Evolutionary conservation across 2,888 invertebrate species (phyloP).

Genomic region (Adineta ricciae): DNA sequence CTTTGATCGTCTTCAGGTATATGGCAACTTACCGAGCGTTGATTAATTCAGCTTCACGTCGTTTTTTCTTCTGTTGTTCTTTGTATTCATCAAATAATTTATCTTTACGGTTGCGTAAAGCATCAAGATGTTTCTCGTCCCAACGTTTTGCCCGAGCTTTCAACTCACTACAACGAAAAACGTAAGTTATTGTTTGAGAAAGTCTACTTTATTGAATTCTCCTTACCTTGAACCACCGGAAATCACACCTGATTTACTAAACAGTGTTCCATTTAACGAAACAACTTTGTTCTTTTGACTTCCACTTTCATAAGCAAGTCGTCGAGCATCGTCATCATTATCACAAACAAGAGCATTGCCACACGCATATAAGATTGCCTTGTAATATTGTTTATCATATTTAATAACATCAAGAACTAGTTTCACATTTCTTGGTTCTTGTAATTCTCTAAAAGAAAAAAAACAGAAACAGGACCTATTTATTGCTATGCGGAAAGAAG

Average conservation of each 20-base stretch:
- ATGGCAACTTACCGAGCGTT: constrained; percentile 66
- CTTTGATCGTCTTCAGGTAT: not conserved
- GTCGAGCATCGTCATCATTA: constrained; percentile 89
- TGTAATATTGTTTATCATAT: constrained; percentile 84
- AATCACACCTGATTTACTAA: constrained; percentile 96
- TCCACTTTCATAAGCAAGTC: constrained; percentile 60
- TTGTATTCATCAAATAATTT: constrained; percentile 82
- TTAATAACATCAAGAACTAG: constrained; percentile 89
- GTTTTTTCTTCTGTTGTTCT: constrained; percentile 83
- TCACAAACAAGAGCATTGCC: constrained; percentile 99
- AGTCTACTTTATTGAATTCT: too few species aligned
- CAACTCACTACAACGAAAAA: constrained; percentile 54
- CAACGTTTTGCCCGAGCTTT: constrained; percentile 93
- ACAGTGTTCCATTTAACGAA: constrained; percentile 93
- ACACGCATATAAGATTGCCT: constrained; percentile 91
- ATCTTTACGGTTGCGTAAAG: constrained; percentile 39
- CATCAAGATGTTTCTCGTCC: constrained; percentile 76
- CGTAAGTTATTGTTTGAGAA: too few species aligned
- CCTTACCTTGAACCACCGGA: constrained; percentile 57
- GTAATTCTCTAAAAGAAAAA: constrained; percentile 66
- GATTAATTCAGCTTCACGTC: constrained; percentile 92
- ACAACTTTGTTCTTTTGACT: constrained; percentile 58
- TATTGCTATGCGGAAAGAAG: too few species aligned
- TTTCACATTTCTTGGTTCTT: constrained; percentile 86
- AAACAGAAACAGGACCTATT: too few species aligned